Conservation (phyloP, 1,140 invertebrate genomes). For the Drosophila lacteicornis region DNA sequence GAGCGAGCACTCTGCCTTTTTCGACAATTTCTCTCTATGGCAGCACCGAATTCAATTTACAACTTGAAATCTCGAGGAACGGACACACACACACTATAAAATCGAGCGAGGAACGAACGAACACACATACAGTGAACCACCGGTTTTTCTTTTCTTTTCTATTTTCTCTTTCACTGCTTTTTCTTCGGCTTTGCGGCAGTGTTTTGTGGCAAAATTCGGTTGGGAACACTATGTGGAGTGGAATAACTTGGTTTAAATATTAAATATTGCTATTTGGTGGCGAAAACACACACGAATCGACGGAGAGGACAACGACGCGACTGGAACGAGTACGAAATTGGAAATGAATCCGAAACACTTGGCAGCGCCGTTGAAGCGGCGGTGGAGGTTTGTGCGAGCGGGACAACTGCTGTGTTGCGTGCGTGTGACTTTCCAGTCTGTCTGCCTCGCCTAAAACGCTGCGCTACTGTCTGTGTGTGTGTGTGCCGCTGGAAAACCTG, state of each 20-base stretch:
- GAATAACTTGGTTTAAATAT: slow-evolving; percentile 40
- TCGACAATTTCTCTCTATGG: slow-evolving; percentile 60
- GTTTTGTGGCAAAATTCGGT: slow-evolving; percentile 38
- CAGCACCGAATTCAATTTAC: slow-evolving; percentile 63
- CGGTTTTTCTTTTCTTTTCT: slow-evolving; percentile 81
- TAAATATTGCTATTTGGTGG: slow-evolving; percentile 49
- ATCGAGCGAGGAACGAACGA: slow-evolving; percentile 53
- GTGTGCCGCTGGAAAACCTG: slow-evolving; percentile 75
- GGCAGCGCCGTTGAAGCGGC: slow-evolving; percentile 64
- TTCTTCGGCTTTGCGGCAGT: slow-evolving; percentile 55
- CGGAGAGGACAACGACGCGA: slow-evolving; percentile 62
- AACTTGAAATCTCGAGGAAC: slow-evolving; percentile 65
- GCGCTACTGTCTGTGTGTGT: slow-evolving; percentile 33
- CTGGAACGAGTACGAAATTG: slow-evolving; percentile 73
- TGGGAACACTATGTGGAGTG: slow-evolving; percentile 9
- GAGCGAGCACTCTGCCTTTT: slow-evolving; percentile 66
- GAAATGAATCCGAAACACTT: slow-evolving; percentile 71
- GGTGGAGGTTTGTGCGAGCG: slow-evolving; percentile 66
- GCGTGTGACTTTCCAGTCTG: slow-evolving; percentile 66
- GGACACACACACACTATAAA: slow-evolving; percentile 53
- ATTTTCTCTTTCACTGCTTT: slow-evolving; percentile 63
- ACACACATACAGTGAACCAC: slow-evolving; percentile 71
- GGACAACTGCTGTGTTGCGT: slow-evolving; percentile 56
- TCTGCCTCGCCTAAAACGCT: slow-evolving; percentile 71
- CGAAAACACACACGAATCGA: slow-evolving; percentile 57